phyloP scores from a whole-genome alignment of 2,888 invertebrate genomes.

The Aleiodes alternator region DNA sequence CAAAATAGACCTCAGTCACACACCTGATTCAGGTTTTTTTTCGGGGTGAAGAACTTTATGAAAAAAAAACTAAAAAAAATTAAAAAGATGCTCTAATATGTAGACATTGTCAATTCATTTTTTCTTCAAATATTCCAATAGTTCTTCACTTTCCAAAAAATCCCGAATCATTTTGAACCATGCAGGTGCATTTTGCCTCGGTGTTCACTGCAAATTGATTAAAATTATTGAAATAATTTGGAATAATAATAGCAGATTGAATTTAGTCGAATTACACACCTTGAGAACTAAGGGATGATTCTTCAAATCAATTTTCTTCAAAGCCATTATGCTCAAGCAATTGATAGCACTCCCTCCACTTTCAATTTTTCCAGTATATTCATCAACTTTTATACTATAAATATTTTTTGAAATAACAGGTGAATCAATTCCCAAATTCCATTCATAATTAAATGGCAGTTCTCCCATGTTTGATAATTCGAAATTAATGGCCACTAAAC shows the following conservation, averaged over 20 bases:
- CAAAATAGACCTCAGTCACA: no score
- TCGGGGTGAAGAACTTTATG: no score
- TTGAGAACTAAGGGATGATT: conserved; percentile 58
- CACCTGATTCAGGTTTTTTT: no score
- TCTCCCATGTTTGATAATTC: conserved; percentile 70
- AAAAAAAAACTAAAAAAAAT: no score
- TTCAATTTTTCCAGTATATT: conserved; percentile 56
- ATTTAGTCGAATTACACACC: conserved; percentile 50
- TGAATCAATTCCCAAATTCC: conserved; percentile 66
- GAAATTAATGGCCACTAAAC: conserved; percentile 63
- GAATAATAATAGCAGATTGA: background rate
- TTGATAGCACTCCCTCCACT: conserved; percentile 53
- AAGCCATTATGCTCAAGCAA: conserved; percentile 56
- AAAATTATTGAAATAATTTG: background rate
- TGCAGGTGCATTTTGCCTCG: no score
- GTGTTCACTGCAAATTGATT: conserved; percentile 71
- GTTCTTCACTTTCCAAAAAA: no score
- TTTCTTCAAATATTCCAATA: no score
- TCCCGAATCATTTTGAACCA: no score
- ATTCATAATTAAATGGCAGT: conserved; percentile 70
- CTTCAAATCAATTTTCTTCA: conserved; percentile 58
- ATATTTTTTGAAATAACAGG: conserved; percentile 38
- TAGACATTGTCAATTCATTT: no score
- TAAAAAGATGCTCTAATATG: no score
- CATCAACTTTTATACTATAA: conserved; percentile 49